A percentile compares a stretch with the other conserved stretches of the same genome.
phyloP scores from a whole-genome alignment of 2,113 vertebrate species.

The Pluvialis apricaria region DNA sequence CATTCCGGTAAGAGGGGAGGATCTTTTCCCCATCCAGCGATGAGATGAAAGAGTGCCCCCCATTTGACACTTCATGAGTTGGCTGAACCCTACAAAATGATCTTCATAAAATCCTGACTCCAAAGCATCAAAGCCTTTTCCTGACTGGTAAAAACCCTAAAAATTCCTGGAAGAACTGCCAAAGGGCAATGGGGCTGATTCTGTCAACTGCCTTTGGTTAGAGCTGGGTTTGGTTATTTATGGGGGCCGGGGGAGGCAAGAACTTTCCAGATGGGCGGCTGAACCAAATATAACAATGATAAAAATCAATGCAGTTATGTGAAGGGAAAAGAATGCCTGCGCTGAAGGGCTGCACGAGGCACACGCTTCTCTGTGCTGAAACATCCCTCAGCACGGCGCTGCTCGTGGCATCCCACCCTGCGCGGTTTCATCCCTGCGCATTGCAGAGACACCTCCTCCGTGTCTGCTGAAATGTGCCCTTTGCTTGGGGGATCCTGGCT shows the following conservation, averaged over 20 bases:
- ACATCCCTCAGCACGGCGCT: background rate
- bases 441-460: background rate
- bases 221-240: conserved; percentile 68
- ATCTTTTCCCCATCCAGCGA: conserved; percentile 36
- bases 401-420: background rate
- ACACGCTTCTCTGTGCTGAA: background rate
- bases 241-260: conserved; percentile 58
- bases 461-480: background rate
- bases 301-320: conserved; percentile 64
- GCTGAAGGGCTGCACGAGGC: conserved; percentile 1
- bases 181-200: conserved; percentile 68
- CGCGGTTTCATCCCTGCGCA: rapidly evolving
- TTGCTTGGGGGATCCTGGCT: background rate
- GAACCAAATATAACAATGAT: conserved; percentile 69
- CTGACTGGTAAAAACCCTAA: conserved; percentile 71
- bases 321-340: conserved; percentile 19
- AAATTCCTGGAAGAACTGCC: conserved; percentile 65
- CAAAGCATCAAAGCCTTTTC: conserved; percentile 69
- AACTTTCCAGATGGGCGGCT: conserved; percentile 67
- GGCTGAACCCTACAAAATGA: conserved; percentile 69
- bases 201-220: conserved; percentile 65
- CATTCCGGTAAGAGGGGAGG: conserved; percentile 61
- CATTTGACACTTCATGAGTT: conserved; percentile 68
- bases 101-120: conserved; percentile 71
- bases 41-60: conserved; percentile 71